Base-by-base conservation (phyloP, 2,888 invertebrate species). In the Thumatha senex region DNA sequence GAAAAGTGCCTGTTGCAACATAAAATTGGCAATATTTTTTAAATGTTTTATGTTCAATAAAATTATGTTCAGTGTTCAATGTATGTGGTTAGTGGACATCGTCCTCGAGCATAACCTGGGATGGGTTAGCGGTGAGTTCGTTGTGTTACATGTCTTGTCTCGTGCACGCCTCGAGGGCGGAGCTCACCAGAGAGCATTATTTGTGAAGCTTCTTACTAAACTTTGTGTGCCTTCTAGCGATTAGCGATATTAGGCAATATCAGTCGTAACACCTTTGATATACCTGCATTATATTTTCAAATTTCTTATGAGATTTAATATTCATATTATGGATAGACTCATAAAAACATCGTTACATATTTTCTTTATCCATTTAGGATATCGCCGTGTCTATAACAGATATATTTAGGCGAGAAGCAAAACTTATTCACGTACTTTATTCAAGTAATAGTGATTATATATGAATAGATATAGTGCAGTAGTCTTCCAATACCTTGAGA, bases 201-300 rank as follows among this genome's bases (percentile, higher is more conserved):
- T 86, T 83, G 88, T 86, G 87, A 89, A 86, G 91, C 91, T 91
- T 89, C 88, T 89, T 86, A 86, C 86, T 90, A 80, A 89, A 89
- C 89, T 89, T 88, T 88, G 85, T 90, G 91, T 91, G 91, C 91
- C 91, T 91, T 91, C 89, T 91, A 90, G 90, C 90, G 81, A 82
- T 78, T 90, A 90, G 90, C 89, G 86, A 84, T 78, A 81, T 87
- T 87, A 88, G 89, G 88, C 90, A 83, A 76, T 86, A 86, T 82
- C 87, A 78, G 74, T 84, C 84, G 72, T 82, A 78, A 84, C 82
- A 84, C 78, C 83, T 82, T 82, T 73, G 73, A 70, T 68, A 66
- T 67, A 72, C 74, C 72, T 68, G 75, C 76, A 76, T 82, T 74
- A 72, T 78, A 76, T 74, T 73, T 75, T 76, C 54, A 43, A 69